Percentiles rank a stretch among this genome's conserved stretches.
phyloP scores from a whole-genome alignment of 2,888 invertebrate species.

The Hirtodrosophila trivittata region DNA sequence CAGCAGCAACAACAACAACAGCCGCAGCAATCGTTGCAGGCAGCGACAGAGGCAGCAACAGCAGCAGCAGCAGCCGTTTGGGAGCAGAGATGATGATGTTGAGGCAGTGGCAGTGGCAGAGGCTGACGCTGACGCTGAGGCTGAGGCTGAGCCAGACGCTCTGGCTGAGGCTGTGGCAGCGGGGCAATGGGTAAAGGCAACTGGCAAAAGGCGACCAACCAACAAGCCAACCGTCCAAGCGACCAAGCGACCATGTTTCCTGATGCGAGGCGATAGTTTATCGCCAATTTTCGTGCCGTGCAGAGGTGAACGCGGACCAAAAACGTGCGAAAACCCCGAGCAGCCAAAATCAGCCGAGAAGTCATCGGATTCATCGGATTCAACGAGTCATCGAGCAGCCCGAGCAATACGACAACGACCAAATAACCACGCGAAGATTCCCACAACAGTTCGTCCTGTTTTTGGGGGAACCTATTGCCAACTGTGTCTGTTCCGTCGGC shows the following conservation, averaged over 20 bases:
- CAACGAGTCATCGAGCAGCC: constrained; percentile 2
- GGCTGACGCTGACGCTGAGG: constrained; percentile 1
- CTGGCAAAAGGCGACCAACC: constrained; percentile 45
- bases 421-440: constrained; percentile 6
- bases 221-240: constrained; percentile 56
- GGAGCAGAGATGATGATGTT: constrained; percentile 21
- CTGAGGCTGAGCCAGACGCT: background rate
- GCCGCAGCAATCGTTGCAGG: constrained; percentile 26
- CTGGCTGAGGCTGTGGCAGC: constrained; percentile 18
- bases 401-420: constrained; percentile 9
- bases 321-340: constrained; percentile 65
- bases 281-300: constrained; percentile 84
- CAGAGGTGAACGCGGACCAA: constrained; percentile 84
- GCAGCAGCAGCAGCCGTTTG: constrained; percentile 26
- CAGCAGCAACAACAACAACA: constrained; percentile 43
- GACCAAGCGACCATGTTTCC: constrained; percentile 81
- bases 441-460: constrained; percentile 1
- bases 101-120: constrained; percentile 4
- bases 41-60: constrained; percentile 30
- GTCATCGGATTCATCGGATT: background rate
- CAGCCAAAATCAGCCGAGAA: constrained; percentile 18
- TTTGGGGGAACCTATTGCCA: background rate
- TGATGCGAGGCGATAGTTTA: constrained; percentile 84
- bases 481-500: constrained; percentile 15
- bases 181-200: constrained; percentile 26